Conservation (phyloP, 2,888 invertebrate species). For the Phortica okadai region DNA sequence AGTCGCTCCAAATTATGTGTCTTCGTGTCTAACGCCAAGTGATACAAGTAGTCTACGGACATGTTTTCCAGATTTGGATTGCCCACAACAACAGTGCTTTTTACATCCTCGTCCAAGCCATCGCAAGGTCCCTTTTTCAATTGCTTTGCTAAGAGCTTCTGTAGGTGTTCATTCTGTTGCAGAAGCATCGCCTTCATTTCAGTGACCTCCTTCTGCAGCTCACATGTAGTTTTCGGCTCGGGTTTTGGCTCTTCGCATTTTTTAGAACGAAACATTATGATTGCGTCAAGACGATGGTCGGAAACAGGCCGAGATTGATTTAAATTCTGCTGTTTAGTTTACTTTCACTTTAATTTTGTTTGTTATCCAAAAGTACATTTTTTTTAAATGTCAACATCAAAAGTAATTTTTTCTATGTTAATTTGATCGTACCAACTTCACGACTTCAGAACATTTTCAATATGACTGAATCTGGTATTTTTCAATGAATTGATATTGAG, state of each 20-base stretch:
- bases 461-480: too few species aligned
- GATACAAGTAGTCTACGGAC: conserved; percentile 93
- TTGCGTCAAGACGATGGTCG: background rate
- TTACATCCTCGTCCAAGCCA: background rate
- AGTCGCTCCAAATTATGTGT: conserved; percentile 91
- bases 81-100: conserved; percentile 31
- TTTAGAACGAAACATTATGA: background rate
- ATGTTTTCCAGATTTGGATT: conserved; percentile 90
- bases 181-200: conserved; percentile 40
- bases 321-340: too few species aligned
- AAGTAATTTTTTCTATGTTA: too few species aligned
- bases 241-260: background rate
- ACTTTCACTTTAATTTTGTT: too few species aligned
- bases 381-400: too few species aligned
- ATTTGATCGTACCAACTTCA: too few species aligned
- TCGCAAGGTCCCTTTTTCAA: background rate
- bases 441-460: too few species aligned
- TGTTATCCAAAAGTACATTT: too few species aligned
- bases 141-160: conserved; percentile 38
- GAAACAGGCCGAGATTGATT: too few species aligned
- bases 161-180: conserved; percentile 46
- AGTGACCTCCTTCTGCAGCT: conserved; percentile 46
- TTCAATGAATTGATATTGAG: too few species aligned
- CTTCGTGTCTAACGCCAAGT: conserved; percentile 88
- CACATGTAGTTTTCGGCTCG: conserved; percentile 28